These are phyloP conservation scores for Zhuqinia jingwanae DNA, from an alignment of 2,888 invertebrate genomes.

Conservation along the genomic window DNA sequence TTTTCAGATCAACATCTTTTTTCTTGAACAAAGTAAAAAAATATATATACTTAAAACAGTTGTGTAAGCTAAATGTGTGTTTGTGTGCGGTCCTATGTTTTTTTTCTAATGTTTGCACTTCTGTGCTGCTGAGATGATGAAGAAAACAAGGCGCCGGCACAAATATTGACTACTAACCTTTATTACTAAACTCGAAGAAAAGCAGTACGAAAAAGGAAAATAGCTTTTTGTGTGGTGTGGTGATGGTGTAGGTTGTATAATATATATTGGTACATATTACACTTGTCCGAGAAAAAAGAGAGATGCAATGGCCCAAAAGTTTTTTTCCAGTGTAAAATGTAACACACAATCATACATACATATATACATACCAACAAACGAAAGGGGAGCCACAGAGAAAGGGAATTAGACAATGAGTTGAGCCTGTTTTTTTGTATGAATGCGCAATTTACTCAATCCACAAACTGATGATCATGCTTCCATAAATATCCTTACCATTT, in stretches of 20 bases:
- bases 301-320: conserved; percentile 38
- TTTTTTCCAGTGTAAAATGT: background rate
- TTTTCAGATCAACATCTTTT: conserved; percentile 36
- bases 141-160: conserved; percentile 53
- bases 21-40: background rate
- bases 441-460: background rate
- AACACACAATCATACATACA: background rate
- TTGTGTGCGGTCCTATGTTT: no score
- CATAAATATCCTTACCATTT: background rate
- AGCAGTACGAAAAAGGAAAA: no score
- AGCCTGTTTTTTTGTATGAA: background rate
- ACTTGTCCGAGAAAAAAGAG: no score
- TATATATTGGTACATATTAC: no score
- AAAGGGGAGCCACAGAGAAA: background rate
- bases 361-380: background rate
- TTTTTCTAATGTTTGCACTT: background rate
- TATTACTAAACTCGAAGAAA: background rate
- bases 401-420: background rate
- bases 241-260: background rate
- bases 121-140: background rate
- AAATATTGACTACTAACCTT: conserved; percentile 41
- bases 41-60: background rate
- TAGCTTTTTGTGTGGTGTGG: conserved; percentile 3
- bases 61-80: no score
- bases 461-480: background rate